phyloP scores from a whole-genome alignment of 2,888 invertebrate species.

The Machimus rusticus region DNA sequence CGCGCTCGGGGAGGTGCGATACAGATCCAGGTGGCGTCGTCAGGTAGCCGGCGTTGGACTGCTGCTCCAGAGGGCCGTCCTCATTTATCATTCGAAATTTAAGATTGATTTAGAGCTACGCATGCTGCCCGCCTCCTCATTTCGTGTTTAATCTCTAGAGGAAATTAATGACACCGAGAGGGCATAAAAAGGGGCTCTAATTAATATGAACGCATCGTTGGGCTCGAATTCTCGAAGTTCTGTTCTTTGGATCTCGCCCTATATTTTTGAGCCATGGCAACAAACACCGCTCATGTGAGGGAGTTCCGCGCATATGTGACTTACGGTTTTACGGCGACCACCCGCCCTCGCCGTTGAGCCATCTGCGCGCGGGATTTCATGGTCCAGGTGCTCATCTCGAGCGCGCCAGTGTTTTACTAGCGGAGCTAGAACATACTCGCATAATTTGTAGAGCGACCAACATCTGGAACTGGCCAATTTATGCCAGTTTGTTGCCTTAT shows the following conservation, averaged over 20 bases:
- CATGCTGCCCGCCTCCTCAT: neutral
- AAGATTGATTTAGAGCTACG: neutral
- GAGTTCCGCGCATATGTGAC: neutral
- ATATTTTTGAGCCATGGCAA: neutral
- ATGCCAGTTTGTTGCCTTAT: neutral
- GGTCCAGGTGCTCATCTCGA: neutral
- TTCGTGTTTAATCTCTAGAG: neutral
- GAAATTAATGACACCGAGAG: neutral
- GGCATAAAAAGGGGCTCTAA: neutral
- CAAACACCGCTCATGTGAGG: neutral
- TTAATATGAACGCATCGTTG: neutral
- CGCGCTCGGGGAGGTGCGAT: neutral
- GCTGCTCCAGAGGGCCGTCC: neutral
- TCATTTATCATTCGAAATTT: neutral
- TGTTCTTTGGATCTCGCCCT: neutral
- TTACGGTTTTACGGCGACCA: neutral
- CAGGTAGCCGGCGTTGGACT: neutral
- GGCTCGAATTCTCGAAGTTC: neutral
- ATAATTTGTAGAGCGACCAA: neutral
- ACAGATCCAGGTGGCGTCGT: neutral
- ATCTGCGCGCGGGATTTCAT: neutral
- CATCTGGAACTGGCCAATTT: neutral
- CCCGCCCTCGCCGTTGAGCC: neutral
- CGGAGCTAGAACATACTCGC: neutral
- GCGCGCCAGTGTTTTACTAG: neutral